Base-by-base conservation (phyloP, 2,797 vertebrate species). In the Sparus aurata region DNA sequence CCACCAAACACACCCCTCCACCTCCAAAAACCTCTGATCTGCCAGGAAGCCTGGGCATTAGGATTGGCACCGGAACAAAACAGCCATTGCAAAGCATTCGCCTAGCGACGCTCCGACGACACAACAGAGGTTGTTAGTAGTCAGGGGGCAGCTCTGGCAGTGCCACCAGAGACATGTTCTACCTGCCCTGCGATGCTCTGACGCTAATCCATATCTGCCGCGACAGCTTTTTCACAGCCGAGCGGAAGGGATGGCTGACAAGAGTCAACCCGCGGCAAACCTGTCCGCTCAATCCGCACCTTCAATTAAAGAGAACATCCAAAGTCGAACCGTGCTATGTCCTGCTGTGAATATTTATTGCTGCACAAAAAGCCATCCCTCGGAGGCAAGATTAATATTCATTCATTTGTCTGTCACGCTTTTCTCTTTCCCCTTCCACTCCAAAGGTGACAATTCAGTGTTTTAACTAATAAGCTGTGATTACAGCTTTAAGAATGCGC, bases 161-260 rank as follows among this genome's bases (percentile, higher is more conserved):
- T 46, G 84, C 80, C 79, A 87, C 74, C 69, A n/a, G 55, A 79
- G 88, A 82, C 67, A 1, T 85, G 85, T 85, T 84, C 90, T 83
- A 89, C 87, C 75, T 85, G 81, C 79, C 38, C 78, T 12, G 77
- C 34, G 45, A 69, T 45, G 83, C 75, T 75, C 61, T 78, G 86
- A 88, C 61, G 55, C 89, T 89, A 88, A 92, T 93, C 89, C 88
- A 83, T 76, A 84, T 86, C 84, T 66, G 77, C 90, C 76, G 18
- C 60, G 64, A 62, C 62, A 80, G 81, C 84, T 82, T 80, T 74
- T 85, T 77, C 72, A 77, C 80, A 78, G 83, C 69, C 43, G 78
- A 91, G 83, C 71, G 82, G 83, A 85, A 72, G 54, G 65, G 82
- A 87, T 63, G 46, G 81, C 82, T 74, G 84, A 91, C 87, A 68